These are phyloP conservation scores for Drosophila equinoxialis DNA, from an alignment of 1,140 invertebrate species.

Conservation along the genomic window DNA sequence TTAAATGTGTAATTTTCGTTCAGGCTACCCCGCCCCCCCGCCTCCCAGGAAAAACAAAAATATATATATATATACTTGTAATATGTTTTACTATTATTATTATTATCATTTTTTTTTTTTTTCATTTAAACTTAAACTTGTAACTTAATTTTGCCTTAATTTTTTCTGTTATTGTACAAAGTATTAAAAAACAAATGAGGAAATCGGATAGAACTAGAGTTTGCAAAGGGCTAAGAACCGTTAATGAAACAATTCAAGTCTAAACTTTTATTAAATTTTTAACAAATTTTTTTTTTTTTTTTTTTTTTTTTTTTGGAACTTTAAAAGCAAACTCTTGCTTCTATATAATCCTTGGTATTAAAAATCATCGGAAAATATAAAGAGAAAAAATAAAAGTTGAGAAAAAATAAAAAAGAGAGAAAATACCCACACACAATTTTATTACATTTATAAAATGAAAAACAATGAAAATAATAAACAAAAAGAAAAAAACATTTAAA, in stretches of 20 bases:
- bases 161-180: conserved; percentile 68
- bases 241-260: too few relatives aligned
- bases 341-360: conserved; percentile 6
- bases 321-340: background rate
- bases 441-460: conserved; percentile 82
- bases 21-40: conserved; percentile 10
- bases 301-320: background rate
- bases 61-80: conserved; percentile 1
- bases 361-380: conserved; percentile 38
- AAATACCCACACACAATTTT: conserved; percentile 76
- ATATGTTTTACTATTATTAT: conserved; percentile 36
- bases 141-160: conserved; percentile 34
- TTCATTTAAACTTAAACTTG: conserved; percentile 39
- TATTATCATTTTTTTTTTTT: conserved; percentile 43
- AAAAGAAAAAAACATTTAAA: conserved; percentile 67
- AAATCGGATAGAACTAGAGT: background rate
- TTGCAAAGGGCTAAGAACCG: conserved; percentile 16
- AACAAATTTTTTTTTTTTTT: background rate
- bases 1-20: conserved; percentile 72
- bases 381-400: conserved; percentile 31
- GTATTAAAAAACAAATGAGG: conserved; percentile 63
- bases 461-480: conserved; percentile 13
- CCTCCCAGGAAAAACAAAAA: conserved; percentile 3
- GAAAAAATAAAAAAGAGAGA: conserved; percentile 32
- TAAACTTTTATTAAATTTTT: background rate